Percentiles rank a stretch among this genome's conserved stretches.
Conservation (phyloP, 2,888 invertebrate species). For the Shargacucullia verbasci region DNA sequence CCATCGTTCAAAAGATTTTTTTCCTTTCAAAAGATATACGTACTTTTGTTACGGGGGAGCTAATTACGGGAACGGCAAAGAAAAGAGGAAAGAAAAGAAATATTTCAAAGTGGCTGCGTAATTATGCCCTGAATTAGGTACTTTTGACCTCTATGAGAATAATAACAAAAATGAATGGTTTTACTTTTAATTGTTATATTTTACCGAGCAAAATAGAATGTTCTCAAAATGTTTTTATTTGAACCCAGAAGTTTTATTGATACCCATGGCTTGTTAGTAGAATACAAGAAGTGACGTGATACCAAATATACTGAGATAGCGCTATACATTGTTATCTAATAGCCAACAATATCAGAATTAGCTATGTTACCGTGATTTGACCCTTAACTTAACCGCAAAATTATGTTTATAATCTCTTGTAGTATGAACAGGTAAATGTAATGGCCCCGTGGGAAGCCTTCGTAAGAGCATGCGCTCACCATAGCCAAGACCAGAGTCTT, state of each 20-base stretch:
- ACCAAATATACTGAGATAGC: too few species aligned
- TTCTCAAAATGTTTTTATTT: too few species aligned
- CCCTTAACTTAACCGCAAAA: not conserved
- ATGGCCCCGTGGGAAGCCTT: constrained; percentile 32
- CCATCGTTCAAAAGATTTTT: constrained; percentile 53
- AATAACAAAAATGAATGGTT: constrained; percentile 49
- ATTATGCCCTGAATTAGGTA: constrained; percentile 65
- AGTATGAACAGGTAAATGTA: constrained; percentile 4
- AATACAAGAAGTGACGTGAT: too few species aligned
- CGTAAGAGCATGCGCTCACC: too few species aligned
- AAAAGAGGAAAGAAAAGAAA: constrained; percentile 68
- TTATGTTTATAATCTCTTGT: constrained; percentile 5
- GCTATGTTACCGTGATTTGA: constrained; percentile 1
- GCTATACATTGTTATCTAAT: not conserved
- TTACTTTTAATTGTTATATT: constrained; percentile 23
- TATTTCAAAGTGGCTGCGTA: constrained; percentile 64
- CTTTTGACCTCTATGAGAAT: constrained; percentile 53
- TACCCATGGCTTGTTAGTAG: too few species aligned
- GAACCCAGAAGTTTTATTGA: too few species aligned
- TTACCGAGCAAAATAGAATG: too few species aligned
- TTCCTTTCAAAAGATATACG: constrained; percentile 54
- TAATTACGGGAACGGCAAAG: constrained; percentile 62
- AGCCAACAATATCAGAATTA: not conserved
- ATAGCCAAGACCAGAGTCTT: too few species aligned
- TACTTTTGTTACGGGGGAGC: constrained; percentile 45